Evolutionary conservation across 2,797 vertebrate species (phyloP).

Genomic region (Erpetoichthys calabaricus): DNA sequence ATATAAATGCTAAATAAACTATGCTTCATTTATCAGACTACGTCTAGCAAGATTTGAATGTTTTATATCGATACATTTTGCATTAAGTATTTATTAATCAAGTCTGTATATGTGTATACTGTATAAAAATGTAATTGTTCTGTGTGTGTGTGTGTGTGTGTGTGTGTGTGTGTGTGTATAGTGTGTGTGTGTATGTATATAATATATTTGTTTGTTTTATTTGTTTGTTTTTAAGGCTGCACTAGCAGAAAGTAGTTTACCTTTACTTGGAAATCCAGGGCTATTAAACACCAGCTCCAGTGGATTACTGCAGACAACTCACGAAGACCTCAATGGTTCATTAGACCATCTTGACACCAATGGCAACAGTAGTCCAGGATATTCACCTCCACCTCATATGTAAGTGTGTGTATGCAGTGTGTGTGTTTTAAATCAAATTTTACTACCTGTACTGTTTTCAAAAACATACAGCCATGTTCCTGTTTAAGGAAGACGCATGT

Average conservation of each 20-base stretch:
- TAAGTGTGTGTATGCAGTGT: slow-evolving; percentile 47
- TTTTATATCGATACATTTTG: no score
- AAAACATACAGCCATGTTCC: no score
- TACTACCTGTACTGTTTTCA: no score
- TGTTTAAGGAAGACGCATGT: no score
- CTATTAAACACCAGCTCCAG: slow-evolving; percentile 83
- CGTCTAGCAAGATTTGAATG: no score
- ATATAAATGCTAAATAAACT: no score
- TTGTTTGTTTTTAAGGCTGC: slow-evolving; percentile 61
- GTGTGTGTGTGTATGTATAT: no score
- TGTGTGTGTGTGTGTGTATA: slow-evolving; percentile 4
- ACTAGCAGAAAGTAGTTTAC: slow-evolving; percentile 91
- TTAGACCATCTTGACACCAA: slow-evolving; percentile 96
- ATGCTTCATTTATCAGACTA: no score
- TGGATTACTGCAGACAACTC: slow-evolving; percentile 72
- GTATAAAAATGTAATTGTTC: slow-evolving; percentile 7
- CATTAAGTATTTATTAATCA: no score
- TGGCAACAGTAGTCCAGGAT: slow-evolving; percentile 87
- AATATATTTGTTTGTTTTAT: slow-evolving; percentile 6
- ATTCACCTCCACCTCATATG: slow-evolving; percentile 91
- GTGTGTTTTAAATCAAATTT: no score
- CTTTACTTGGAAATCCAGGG: slow-evolving; percentile 77
- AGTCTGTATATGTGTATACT: no score
- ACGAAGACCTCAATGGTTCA: slow-evolving; percentile 86
- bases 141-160: slow-evolving; percentile 6